A percentile compares a stretch with the other conserved stretches of the same genome.
Evolutionary conservation across 2,797 vertebrate species (phyloP).

Genomic region (Anguilla marmorata): DNA sequence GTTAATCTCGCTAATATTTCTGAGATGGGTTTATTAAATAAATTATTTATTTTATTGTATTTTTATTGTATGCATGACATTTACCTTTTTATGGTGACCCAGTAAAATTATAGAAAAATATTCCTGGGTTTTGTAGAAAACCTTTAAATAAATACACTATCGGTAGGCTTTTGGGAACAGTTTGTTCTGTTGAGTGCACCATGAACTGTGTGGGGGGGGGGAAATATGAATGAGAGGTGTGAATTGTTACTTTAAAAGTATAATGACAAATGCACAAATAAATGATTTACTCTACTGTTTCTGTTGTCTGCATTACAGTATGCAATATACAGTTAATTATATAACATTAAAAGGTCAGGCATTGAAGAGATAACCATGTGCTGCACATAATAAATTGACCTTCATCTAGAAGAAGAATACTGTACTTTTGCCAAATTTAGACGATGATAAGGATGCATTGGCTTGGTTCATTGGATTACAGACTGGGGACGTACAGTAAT

Average conservation of each 20-base stretch:
- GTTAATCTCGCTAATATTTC: background rate
- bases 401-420: background rate
- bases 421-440: background rate
- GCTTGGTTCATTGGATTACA: background rate
- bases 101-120: background rate
- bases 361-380: background rate
- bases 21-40: background rate
- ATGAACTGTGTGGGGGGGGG: background rate
- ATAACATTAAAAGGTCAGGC: background rate
- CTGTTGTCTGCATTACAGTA: background rate
- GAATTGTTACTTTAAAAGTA: background rate
- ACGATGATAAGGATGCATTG: background rate
- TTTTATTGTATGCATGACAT: background rate
- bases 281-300: conserved; percentile 1
- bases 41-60: background rate
- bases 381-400: background rate
- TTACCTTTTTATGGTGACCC: background rate
- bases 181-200: background rate
- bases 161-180: background rate
- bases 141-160: background rate
- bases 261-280: conserved; percentile 1
- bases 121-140: background rate
- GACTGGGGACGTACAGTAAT: background rate
- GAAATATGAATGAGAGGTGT: background rate
- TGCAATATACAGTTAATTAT: background rate